Base-by-base conservation (phyloP, 2,888 invertebrate species). In the Tipula unca region DNA sequence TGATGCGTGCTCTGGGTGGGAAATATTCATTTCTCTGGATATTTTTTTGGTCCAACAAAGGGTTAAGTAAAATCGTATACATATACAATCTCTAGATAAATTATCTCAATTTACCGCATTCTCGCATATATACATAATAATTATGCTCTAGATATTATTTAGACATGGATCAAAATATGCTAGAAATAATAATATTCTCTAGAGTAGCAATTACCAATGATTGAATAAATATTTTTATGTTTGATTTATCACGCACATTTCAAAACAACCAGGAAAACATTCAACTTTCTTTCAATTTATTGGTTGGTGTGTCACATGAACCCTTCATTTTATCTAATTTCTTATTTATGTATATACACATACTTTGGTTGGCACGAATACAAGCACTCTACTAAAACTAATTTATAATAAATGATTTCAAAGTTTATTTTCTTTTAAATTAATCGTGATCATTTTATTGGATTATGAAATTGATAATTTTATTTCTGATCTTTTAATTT, bases 91-190 rank as follows among this genome's bases (percentile, higher is more conserved):
- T 32, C 32, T 3, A 32, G 3, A 32, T 1, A 39, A n/a, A n/a
- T n/a, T n/a, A 39, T 39, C 13, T 13, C 39, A 69, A 69, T 69
- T 69, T 69, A 69, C 25, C 25, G 69, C 69, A 69, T 69, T 20
- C 20, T 69, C 69, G 20, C 25, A 10, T 10, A 25, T 25, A 5
- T 69, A 20, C 69, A 69, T 13, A 25, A 69, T 69, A 69, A 69
- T 69, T 69, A 69, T 69, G 69, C 69, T 69, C 69, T 69, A 69
- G 69, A 69, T 69, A 69, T 69, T 69, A 69, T 69, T 69, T 69
- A 69, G 69, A 69, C 69, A 69, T 69, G 69, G 69, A 25, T 69
- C 69, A 69, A 69, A 69, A 69, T 69, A 69, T 20, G 25, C 17
- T 54, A 69, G 25, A 69, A 69, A 69, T 69, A 69, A 69, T 25